These are phyloP conservation scores for Agonopterix alstromeriana DNA, from an alignment of 2,888 invertebrate genomes.

Conservation along the genomic window DNA sequence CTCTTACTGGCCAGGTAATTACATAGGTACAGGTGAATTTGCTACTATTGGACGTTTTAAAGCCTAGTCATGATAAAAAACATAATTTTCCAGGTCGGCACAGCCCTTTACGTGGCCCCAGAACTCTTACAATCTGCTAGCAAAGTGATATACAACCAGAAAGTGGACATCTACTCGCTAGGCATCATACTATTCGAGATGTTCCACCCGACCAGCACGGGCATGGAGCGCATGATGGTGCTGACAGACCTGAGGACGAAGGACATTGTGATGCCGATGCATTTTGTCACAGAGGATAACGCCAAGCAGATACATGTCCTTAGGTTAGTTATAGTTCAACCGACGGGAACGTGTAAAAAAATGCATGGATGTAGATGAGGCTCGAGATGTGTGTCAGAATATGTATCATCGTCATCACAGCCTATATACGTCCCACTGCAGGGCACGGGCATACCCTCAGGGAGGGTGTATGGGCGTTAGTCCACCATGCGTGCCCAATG, in stretches of 20 bases:
- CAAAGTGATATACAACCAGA: slow-evolving; percentile 90
- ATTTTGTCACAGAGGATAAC: slow-evolving; percentile 77
- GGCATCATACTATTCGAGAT: slow-evolving; percentile 98
- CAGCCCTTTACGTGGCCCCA: slow-evolving; percentile 96
- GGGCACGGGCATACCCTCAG: too few species aligned
- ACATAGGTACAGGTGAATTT: too few species aligned
- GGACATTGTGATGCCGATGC: slow-evolving; percentile 83
- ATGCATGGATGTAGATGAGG: not conserved
- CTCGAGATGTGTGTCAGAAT: not conserved
- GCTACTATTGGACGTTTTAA: too few species aligned
- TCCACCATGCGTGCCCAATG: too few species aligned
- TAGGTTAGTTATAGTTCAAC: slow-evolving; percentile 70
- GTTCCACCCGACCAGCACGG: slow-evolving; percentile 90
- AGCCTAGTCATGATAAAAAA: too few species aligned
- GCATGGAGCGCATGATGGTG: slow-evolving; percentile 92
- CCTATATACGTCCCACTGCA: too few species aligned
- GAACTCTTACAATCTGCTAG: slow-evolving; percentile 85
- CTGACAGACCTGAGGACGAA: slow-evolving; percentile 83
- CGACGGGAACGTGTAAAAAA: not conserved
- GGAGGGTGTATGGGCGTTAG: too few species aligned
- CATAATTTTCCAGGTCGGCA: slow-evolving; percentile 83
- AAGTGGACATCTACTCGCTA: slow-evolving; percentile 90
- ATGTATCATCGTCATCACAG: too few species aligned
- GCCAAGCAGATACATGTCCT: slow-evolving; percentile 77
- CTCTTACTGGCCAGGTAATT: slow-evolving; percentile 54